Conservation (phyloP, 37 sponge, comb jelly and placozoan genomes). For the Oopsacas minuta region DNA sequence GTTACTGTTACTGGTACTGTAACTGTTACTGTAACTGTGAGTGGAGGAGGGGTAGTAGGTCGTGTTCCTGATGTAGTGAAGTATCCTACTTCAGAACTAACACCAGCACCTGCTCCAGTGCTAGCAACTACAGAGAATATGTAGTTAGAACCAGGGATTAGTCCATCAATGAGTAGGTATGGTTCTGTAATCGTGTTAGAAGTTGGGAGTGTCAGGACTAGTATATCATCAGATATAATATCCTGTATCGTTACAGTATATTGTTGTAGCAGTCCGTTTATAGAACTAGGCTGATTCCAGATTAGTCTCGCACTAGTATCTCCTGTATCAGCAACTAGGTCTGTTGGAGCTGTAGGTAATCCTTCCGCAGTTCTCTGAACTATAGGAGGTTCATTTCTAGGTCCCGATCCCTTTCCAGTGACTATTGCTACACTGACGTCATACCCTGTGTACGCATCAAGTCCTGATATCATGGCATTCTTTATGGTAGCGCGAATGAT, state of each 20-base stretch:
- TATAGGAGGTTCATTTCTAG: not conserved
- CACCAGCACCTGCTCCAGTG: not conserved
- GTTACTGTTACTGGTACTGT: not conserved
- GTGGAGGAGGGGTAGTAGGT: not conserved
- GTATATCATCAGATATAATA: not conserved
- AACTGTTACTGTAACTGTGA: not conserved
- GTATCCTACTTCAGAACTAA: not conserved
- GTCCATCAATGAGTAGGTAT: not conserved
- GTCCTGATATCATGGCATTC: not conserved
- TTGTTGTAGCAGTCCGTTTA: not conserved
- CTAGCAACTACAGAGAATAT: not conserved
- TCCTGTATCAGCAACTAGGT: not conserved
- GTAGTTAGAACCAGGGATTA: not conserved
- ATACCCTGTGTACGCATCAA: not conserved
- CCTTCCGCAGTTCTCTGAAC: constrained; percentile 11
- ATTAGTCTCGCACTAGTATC: not conserved
- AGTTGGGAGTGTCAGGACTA: not conserved
- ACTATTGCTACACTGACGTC: not conserved
- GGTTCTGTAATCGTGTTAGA: not conserved
- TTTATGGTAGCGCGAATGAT: not conserved
- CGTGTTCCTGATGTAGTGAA: not conserved
- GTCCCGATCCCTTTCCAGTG: not conserved
- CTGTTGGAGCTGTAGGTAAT: not conserved
- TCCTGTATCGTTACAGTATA: not conserved
- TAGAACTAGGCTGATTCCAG: not conserved